Evolutionary conservation across 2,113 vertebrate species (phyloP), one percentile per base, ranked within the genome.

Genomic region (Halcyon malimbica): DNA sequence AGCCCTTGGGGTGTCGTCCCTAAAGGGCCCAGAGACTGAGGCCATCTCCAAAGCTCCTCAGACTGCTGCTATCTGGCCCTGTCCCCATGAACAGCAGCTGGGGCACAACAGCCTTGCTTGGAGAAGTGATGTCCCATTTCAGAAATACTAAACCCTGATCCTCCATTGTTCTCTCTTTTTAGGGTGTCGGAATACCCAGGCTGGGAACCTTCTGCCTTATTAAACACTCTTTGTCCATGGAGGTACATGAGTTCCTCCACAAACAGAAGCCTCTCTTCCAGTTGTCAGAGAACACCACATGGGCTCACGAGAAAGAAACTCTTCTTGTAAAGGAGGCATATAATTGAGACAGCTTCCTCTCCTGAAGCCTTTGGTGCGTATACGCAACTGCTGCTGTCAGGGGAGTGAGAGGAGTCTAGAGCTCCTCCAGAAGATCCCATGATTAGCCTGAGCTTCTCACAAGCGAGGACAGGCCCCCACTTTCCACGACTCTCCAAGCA

Each of bases 201-300:
- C 93, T 99, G 70, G 99, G 98, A 31, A 98, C 97, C 53, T 99
- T 99, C 71, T 98, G 98, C 46, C 98, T 99, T 67, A 97, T 93
- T 13, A 98, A 98, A 94, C 97, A 98, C 89, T 97, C 97, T 53
- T 51, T 98, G 41, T 97, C 98, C 11, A 13, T 98, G 14, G 98
- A 98, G 46, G 96, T 83, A 80, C 96, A 93, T 76, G 98, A 97
- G 73, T 89, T 94, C 60, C 84, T 96, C 46, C 39, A 97, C 29
- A 88, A 97, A 31, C 98, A 98, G 75, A 95, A 97, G 59, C 98
- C 98, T 2, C 33, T 98, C 37, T 98, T 99, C 63, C 90, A 98
- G 41, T 89, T 99, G 62, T 87, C 97, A 5, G 98, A 98, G 92
- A 99, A 98, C 53, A 29, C 16, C 26, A 16, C 53, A 28, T 11